Conservation (phyloP, 2,797 vertebrate species). For the Rhynchotus rufescens region DNA sequence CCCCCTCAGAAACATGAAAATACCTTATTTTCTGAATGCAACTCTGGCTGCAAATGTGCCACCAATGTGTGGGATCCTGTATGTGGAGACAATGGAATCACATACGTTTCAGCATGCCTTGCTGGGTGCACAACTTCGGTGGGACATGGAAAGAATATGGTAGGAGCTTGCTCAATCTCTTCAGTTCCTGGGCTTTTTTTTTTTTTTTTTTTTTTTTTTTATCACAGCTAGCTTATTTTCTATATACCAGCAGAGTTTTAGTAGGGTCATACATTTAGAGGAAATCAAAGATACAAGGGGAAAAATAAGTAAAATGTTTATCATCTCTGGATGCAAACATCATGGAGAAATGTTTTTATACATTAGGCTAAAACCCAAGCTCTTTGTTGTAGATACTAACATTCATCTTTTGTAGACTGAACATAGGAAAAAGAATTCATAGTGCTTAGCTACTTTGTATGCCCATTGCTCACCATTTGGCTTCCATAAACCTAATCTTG, state of each 20-base stretch:
- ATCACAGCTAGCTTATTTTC: neutral
- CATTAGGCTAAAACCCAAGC: neutral
- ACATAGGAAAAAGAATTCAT: neutral
- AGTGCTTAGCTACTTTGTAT: neutral
- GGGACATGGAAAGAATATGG: constrained; percentile 81
- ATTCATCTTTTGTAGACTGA: neutral
- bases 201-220: no score
- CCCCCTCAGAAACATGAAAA: constrained; percentile 1
- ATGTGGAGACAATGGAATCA: constrained; percentile 88
- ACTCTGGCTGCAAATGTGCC: constrained; percentile 86
- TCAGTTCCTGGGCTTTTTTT: no score
- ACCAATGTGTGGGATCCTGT: constrained; percentile 89
- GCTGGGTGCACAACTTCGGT: constrained; percentile 84
- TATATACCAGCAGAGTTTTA: neutral
- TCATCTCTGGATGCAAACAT: neutral
- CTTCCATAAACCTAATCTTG: neutral
- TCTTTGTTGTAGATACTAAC: neutral
- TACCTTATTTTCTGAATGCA: constrained; percentile 81
- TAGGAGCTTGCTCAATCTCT: constrained; percentile 73
- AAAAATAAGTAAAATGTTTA: neutral
- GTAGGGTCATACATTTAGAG: neutral
- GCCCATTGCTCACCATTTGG: neutral
- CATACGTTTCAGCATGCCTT: constrained; percentile 88
- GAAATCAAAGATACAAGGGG: neutral
- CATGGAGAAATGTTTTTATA: neutral